These are phyloP conservation scores for Drosophila melanica DNA, from an alignment of 1,140 invertebrate species.

Conservation along the genomic window DNA sequence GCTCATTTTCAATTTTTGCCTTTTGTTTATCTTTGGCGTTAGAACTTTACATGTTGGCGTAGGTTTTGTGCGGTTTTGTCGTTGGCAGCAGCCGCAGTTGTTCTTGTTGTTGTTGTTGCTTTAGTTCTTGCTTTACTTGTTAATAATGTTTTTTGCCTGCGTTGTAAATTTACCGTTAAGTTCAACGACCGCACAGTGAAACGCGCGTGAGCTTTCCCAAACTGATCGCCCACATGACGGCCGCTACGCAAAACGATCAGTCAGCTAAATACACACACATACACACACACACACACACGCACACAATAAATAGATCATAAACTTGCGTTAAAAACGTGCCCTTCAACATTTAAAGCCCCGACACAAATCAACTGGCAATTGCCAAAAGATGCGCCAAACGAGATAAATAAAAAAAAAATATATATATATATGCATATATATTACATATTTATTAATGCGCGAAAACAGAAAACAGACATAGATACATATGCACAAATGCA, in stretches of 20 bases:
- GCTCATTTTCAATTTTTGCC: slow-evolving; percentile 68
- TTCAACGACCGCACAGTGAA: slow-evolving; percentile 56
- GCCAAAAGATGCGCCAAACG: slow-evolving; percentile 55
- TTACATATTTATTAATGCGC: slow-evolving; percentile 46
- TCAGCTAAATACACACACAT: not conserved
- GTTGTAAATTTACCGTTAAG: slow-evolving; percentile 78
- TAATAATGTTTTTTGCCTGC: slow-evolving; percentile 34
- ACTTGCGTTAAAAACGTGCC: slow-evolving; percentile 41
- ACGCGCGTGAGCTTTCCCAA: slow-evolving; percentile 59
- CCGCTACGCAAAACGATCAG: slow-evolving; percentile 54
- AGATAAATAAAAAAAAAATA: slow-evolving; percentile 57
- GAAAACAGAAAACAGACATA: slow-evolving; percentile 20
- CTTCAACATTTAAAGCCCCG: slow-evolving; percentile 42
- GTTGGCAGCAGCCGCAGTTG: slow-evolving; percentile 23
- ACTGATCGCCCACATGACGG: slow-evolving; percentile 67
- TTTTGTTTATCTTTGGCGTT: slow-evolving; percentile 78
- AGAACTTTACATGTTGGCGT: slow-evolving; percentile 83
- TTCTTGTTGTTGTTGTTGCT: slow-evolving; percentile 30
- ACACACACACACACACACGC: not conserved
- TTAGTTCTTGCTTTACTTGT: slow-evolving; percentile 38
- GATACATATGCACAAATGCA: slow-evolving; percentile 11
- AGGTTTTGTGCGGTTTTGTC: slow-evolving; percentile 53
- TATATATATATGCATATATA: slow-evolving; percentile 12
- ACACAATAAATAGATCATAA: slow-evolving; percentile 38
- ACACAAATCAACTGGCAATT: slow-evolving; percentile 47